Conservation (phyloP, 1,140 invertebrate genomes). For the Psilanteris sp. region DNA sequence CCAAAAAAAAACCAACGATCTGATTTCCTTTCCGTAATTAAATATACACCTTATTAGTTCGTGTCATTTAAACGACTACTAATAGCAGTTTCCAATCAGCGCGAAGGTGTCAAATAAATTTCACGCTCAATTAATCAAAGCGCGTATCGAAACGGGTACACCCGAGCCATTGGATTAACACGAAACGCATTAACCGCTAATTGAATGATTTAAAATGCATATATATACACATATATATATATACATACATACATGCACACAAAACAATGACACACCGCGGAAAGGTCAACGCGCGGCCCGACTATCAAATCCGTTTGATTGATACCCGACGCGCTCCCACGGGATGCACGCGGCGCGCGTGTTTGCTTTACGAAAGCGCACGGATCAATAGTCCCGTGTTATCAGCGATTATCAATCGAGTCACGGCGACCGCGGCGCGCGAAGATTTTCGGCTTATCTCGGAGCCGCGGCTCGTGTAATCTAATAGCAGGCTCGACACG, state of each 20-base stretch:
- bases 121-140: slow-evolving; percentile 2
- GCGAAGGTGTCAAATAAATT: background rate
- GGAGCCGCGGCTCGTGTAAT: slow-evolving; percentile 49
- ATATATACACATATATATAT: too few species aligned
- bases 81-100: background rate
- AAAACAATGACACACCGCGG: too few species aligned
- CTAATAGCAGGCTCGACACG: slow-evolving; percentile 56
- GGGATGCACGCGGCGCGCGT: slow-evolving; percentile 6
- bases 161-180: background rate
- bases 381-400: slow-evolving; percentile 40
- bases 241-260: too few species aligned
- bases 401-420: slow-evolving; percentile 36
- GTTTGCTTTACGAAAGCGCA: slow-evolving; percentile 39
- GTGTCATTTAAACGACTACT: too few species aligned
- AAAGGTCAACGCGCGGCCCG: slow-evolving; percentile 49
- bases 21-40: too few species aligned
- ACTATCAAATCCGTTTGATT: slow-evolving; percentile 40
- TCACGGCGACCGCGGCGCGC: slow-evolving; percentile 17
- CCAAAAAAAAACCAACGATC: too few species aligned
- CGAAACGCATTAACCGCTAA: slow-evolving; percentile 5
- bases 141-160: background rate
- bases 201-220: slow-evolving; percentile 40
- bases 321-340: slow-evolving; percentile 16
- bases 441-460: slow-evolving; percentile 45
- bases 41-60: too few species aligned